Conservation (phyloP, 2,888 invertebrate species). For the Dysmachus trigonus region DNA sequence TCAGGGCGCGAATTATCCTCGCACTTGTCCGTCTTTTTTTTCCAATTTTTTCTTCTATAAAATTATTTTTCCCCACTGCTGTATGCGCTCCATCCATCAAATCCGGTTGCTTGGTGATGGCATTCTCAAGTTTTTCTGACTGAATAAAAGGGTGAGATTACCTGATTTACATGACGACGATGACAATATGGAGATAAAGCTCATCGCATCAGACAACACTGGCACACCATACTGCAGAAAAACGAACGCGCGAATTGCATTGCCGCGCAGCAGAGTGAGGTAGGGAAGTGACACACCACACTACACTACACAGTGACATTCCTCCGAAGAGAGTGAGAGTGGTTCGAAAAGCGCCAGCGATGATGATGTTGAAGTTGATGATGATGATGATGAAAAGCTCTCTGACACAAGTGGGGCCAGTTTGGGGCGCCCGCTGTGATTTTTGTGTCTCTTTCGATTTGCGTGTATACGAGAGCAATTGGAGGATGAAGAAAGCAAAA, state of each 20-base stretch:
- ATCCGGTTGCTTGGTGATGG: neutral
- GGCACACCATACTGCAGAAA: neutral
- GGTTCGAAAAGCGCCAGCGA: neutral
- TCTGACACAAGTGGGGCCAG: neutral
- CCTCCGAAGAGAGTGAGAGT: constrained; percentile 39
- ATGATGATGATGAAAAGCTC: neutral
- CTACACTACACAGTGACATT: neutral
- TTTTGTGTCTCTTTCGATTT: neutral
- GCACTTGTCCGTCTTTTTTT: too few species aligned
- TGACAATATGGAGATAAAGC: neutral
- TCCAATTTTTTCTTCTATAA: too few species aligned
- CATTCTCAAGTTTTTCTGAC: neutral
- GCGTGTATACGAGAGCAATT: too few species aligned
- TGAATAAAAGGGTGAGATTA: neutral
- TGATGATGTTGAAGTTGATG: too few species aligned
- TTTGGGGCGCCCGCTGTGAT: neutral
- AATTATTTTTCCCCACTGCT: neutral
- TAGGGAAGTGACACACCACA: neutral
- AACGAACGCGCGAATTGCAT: neutral
- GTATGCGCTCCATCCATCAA: neutral
- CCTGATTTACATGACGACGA: neutral
- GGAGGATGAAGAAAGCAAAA: constrained; percentile 64
- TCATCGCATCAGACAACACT: neutral
- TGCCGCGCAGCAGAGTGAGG: neutral
- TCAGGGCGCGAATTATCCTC: too few species aligned